Evolutionary conservation across 2,888 invertebrate genomes (phyloP), one percentile per base, ranked within the genome.

Genomic region (Hypselothyrea guttata): DNA sequence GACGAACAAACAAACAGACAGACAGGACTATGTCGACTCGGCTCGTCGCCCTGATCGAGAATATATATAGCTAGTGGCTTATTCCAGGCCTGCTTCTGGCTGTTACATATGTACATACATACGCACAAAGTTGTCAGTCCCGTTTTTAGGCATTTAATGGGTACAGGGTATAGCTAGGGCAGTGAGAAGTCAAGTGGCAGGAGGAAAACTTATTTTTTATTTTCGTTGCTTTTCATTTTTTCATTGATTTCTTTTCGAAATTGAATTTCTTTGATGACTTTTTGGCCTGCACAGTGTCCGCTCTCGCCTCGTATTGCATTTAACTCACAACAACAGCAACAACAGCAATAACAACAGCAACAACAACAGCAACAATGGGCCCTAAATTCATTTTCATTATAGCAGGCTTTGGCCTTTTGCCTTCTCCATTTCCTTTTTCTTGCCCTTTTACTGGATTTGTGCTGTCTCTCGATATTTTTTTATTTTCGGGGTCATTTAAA

Each of bases 181-280:
- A 8, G 51, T 16, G 37, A 22, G 16, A 42, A 40, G 38, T 51
- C 51, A 31, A 40, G 15, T n/a, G 7, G 12, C 9, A 33, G 28
- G 35, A 31, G 12, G 33, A 30, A 52, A 67, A 62, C 44, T 51
- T 54, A 48, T 59, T 49, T 51, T 63, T 63, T 38, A 18, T 45
- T 47, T 16, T 46, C 22, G 22, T 22, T 7, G 3, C 2, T 28
- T 47, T 27, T 18, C n/a, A n/a, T 45, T 34, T 16, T 35, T 46
- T 27, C 11, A 45, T 35, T 60, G 58, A 49, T 63, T 64, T 59
- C 48, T 45, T 60, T 57, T 16, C 42, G 41, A 71, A 76, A 78
- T 76, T 75, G 62, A 78, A 74, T 77, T 76, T 73, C 57, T 78
- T 75, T 75, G 79, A 76, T 70, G 66, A 68, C 67, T 72, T 72